A percentile compares a stretch with the other conserved stretches of the same genome.
Evolutionary conservation across 2,888 invertebrate species (phyloP).

Genomic region (Julus scandinavius): DNA sequence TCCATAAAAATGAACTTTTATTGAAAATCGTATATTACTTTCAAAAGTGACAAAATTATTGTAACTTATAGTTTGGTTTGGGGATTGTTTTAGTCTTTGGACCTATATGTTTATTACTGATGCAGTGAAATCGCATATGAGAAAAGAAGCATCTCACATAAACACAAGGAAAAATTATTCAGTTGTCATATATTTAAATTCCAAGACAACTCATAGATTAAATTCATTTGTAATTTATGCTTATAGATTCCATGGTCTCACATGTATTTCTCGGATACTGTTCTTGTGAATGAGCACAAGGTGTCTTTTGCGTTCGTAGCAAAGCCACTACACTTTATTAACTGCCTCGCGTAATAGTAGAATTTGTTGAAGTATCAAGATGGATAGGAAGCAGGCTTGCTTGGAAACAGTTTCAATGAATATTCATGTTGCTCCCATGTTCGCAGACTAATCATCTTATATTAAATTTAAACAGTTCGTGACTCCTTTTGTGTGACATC

Average conservation of each 20-base stretch:
- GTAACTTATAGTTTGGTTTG: not conserved
- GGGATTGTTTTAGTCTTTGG: not conserved
- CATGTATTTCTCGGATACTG: not conserved
- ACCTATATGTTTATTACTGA: not conserved
- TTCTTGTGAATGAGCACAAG: not conserved
- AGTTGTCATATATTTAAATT: not conserved
- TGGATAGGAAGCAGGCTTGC: not conserved
- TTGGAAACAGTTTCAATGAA: not conserved
- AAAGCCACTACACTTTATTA: not conserved
- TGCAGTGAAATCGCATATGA: not conserved
- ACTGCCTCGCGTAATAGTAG: not conserved
- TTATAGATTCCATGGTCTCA: not conserved
- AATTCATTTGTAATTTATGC: not conserved
- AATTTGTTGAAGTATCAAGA: not conserved
- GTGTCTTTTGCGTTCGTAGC: not conserved
- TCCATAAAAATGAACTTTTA: slow-evolving; percentile 35
- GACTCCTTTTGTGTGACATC: slow-evolving; percentile 42
- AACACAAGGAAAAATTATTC: not conserved
- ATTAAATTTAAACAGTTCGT: slow-evolving; percentile 42
- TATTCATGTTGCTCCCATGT: slow-evolving; percentile 39
- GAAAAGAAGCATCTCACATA: not conserved
- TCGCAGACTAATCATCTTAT: slow-evolving; percentile 42
- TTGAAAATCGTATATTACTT: slow-evolving; percentile 30
- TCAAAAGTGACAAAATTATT: slow-evolving; percentile 38
- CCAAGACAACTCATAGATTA: not conserved